A percentile compares a stretch with the other conserved stretches of the same genome.
Evolutionary conservation across 2,888 invertebrate species (phyloP).

Genomic region (Mythimna lalbum): DNA sequence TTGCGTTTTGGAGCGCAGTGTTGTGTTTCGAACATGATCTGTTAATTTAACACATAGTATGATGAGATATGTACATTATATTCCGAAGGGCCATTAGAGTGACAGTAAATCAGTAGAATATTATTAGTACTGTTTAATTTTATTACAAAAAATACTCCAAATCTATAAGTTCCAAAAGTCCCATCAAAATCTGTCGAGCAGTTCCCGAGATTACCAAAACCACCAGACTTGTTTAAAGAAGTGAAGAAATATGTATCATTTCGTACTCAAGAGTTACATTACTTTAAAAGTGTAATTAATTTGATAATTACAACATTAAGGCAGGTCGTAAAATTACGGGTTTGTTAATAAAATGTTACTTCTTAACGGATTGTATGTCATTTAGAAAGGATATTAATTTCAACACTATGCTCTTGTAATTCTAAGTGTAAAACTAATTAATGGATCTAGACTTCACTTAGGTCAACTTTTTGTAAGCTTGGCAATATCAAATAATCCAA

Average conservation of each 20-base stretch:
- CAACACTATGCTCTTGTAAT: constrained; percentile 7
- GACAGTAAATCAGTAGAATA: too few relatives aligned
- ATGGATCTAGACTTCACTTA: not conserved
- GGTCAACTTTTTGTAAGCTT: not conserved
- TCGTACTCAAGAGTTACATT: constrained; percentile 27
- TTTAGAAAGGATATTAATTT: constrained; percentile 54
- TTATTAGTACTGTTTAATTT: too few relatives aligned
- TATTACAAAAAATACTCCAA: not conserved
- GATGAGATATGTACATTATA: too few relatives aligned
- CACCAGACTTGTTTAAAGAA: not conserved
- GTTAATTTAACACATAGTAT: too few relatives aligned
- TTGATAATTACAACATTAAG: constrained; percentile 48
- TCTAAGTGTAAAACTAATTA: not conserved
- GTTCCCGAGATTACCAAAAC: constrained; percentile 12
- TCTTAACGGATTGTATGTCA: constrained; percentile 33
- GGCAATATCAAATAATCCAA: too few relatives aligned
- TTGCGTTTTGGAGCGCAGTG: too few relatives aligned
- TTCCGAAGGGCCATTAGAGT: too few relatives aligned
- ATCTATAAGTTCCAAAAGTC: not conserved
- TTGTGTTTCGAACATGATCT: too few relatives aligned
- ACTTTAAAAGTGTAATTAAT: constrained; percentile 58
- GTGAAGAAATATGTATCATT: constrained; percentile 42
- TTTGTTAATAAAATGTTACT: constrained; percentile 40
- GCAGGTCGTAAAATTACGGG: constrained; percentile 35
- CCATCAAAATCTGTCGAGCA: not conserved